Evolutionary conservation across 2,888 invertebrate genomes (phyloP), one percentile per base, ranked within the genome.

Genomic region (Troides helena): DNA sequence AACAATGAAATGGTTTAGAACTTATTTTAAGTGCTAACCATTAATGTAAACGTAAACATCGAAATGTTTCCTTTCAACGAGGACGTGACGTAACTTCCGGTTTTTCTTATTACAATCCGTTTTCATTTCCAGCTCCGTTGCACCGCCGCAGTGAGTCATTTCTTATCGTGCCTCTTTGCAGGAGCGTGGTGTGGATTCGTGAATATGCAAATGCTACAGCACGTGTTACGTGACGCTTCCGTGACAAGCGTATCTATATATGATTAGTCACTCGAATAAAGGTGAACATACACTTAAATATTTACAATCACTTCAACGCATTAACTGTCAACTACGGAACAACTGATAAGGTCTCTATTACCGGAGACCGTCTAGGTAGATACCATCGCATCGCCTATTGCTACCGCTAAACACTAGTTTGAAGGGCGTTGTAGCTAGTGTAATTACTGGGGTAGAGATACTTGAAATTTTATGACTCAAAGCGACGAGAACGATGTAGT

Each of bases 141-240:
- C 43, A 30, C 62, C n/a, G 62, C 17, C 43, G 14, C 43, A 18
- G 25, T 70, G 70, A 70, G 58, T 70, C 70, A 70, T 58, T 46
- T 6, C 30, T 59, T 66, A 63, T 66, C 70, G 65, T 39, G 53
- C 6, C 17, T 7, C 21, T 50, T 12, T 59, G 53, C 12, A 21
- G 18, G 21, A n/a, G 69, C 30, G 62, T n/a, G 21, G 21, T 46
- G 46, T 25, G 53, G 39, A 60, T 64, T 36, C 61, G 39, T 59
- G 53, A 65, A 70, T 67, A 70, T 70, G 70, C 67, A 67, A 64
- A 70, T 67, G 67, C 14, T 25, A 18, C 18, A 50, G 23, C 64
- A 61, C 59, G 60, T 65, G 64, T 61, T 67, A 67, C 67, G 64
- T 70, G 70, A 64, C 61, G 57, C 67, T 70, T 70, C 67, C 67